Base-by-base conservation (phyloP, 1,140 invertebrate genomes). In the Cardiocondyla obscurior region DNA sequence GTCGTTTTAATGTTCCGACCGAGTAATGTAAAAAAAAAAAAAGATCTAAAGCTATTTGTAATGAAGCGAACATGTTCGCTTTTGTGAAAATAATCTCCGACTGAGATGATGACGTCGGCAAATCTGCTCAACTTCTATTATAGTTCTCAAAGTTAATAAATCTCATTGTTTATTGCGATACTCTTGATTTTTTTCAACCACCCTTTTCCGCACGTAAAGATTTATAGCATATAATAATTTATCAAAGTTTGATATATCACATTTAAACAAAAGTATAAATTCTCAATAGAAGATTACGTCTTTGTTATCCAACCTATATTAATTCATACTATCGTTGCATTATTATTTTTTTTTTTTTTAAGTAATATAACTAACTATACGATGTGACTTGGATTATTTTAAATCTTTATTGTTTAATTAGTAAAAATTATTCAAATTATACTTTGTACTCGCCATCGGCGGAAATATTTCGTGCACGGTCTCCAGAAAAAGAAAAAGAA, bases 141-240 rank as follows among this genome's bases (percentile, higher is more conserved):
- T 67, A 74, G 22, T 85, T 55, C 39, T 77, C 82, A 77, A 58
- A 83, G 42, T 86, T 67, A 83, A 86, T 86, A 87, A 87, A 87
- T 30, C 1, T 76, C 25, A 57, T 77, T 83, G 33, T 86, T 86
- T 65, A 82, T 64, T 22, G 19, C 28, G 46, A 1, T 51, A 55
- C 1, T 30, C 19, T 42, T 55, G n/a, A 46, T 57, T 62, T 51
- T 1, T 25, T 53, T 10, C 6, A 28, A 30, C 12, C 36, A 53
- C 16, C 19, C 42, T 55, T 33, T 53, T 39, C 53, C 4, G 33
- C 3, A 36, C 28, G 44, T 58, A 58, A 74, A 3, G 8, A 53
- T 8, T 58, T 60, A 3, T 53, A 25, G 10, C 58, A 62, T 2
- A 2, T 62, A 62, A 39, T 36, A n/a, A 60, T 30, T 33, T n/a